Conservation (phyloP, 23 tunicate species). For the Halocynthia aurantium region DNA sequence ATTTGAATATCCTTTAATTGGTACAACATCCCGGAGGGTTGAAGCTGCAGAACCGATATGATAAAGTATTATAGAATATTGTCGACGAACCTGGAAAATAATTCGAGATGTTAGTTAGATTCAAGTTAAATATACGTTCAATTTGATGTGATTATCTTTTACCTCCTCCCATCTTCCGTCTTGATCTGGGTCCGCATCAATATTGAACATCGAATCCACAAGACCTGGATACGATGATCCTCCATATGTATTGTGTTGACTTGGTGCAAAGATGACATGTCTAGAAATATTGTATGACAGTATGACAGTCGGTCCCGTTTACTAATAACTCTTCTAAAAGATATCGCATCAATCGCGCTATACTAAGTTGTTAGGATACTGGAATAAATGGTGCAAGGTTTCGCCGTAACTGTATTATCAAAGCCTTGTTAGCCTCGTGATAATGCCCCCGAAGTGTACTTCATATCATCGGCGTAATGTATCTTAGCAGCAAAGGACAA, state of each 20-base stretch:
- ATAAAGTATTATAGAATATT: slow-evolving; percentile 62
- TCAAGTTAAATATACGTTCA: no score
- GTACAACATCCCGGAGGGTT: slow-evolving; percentile 41
- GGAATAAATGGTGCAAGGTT: no score
- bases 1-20: slow-evolving; percentile 23
- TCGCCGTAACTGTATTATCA: no score
- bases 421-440: no score
- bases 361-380: no score
- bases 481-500: no score
- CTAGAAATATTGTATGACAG: neutral
- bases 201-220: slow-evolving; percentile 42
- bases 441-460: no score
- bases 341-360: no score
- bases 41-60: slow-evolving; percentile 76
- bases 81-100: slow-evolving; percentile 38
- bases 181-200: slow-evolving; percentile 13
- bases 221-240: slow-evolving; percentile 29
- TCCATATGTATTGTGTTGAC: slow-evolving; percentile 29
- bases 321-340: no score
- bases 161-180: slow-evolving; percentile 42
- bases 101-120: no score
- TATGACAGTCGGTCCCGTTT: neutral
- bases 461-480: no score
- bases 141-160: neutral
- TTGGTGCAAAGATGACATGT: slow-evolving; percentile 33